Evolutionary conservation across 2,888 invertebrate species (phyloP), one percentile per base, ranked within the genome.

Genomic region (Empis stercorea): DNA sequence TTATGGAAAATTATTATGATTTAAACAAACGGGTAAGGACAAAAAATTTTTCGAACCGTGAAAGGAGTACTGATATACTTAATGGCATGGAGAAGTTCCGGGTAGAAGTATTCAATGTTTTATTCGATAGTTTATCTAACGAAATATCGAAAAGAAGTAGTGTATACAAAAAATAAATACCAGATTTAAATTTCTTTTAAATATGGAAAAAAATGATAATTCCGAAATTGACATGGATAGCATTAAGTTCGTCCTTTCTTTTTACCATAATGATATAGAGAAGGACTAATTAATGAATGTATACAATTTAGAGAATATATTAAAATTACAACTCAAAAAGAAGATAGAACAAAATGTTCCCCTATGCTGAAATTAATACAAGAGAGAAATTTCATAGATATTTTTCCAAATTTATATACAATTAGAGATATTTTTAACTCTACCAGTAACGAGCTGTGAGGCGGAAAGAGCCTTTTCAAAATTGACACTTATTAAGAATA

Each of bases 231-330:
- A 32, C 32, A 32, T 32, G 32, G 32, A 32, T 5, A 32, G 3
- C 32, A 32, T 32, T 32, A 32, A 32, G 32, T 13, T 32, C 32
- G 32, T 32, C 32, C 11, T 32, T 4, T 44, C 17, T 38, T 46
- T 70, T 14, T 63, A 96, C 32, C 13, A 13, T 32, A 13, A 32
- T 32, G 32, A 32, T 32, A 32, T 32, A 32, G 9, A 32, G 32
- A 32, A 32, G 4, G 32, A 32, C 13, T 32, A 32, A 32, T 32
- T 13, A 32, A 32, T 13, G 32, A 32, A 32, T 32, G 11, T 15
- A 14, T 13, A 32, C 32, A 32, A 32, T 32, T 32, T 32, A 32
- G 13, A 32, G 32, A 32, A 32, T 32, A 32, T 32, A 10, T 32
- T 32, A 32, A 32, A 32, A 32, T 32, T 13, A 32, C 32, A 32